Base-by-base conservation (phyloP, 1,140 invertebrate species). In the Caerostris darwini region DNA sequence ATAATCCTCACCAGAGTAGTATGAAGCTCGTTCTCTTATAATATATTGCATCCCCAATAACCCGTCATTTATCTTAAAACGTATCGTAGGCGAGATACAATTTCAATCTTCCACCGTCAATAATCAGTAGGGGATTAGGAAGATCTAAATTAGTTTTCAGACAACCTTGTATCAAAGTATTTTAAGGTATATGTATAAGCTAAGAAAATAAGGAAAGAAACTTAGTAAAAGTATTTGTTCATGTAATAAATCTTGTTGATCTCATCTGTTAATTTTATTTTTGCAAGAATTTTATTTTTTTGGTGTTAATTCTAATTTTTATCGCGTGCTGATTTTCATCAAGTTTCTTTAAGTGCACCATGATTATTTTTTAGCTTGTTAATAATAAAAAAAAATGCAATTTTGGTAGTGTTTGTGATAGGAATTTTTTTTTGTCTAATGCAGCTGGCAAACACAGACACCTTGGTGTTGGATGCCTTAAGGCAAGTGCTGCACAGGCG, bases 1-100 rank as follows among this genome's bases (percentile, higher is more conserved):
- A 71, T 90, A 90, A 90, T 77, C 69, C 54, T 19, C 53, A 50
- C 57, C 67, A 58, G 64, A 77, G 71, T 71, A 90, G 56, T 69
- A 10, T 71, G 71, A 50, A 67, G 34, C 50, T 57, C 56, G 14
- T 17, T n/a, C 17, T 57, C 67, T n/a, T 2, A 5, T 64, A 90
- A 54, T 71, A 14, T 64, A 34, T 69, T 57, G n/a, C 88, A 7
- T 85, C 34, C 69, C 17, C 82, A 17, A 90, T 90, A 90, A 90
- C 71, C 71, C 71, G 88, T 90, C 88, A 90, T 90, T 90, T 90
- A 90, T 90, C 88, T 90, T 19, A 34, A 56, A 87, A 87, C 64
- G 12, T 87, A 87, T 87, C 34, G 64, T 67, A 19, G 54, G 12
- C 10, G 83, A 10, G 57, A 56, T 7, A 57, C 3, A 34, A 50